Base-by-base conservation (phyloP, 2,888 invertebrate species). In the Hoplodrina ambigua region DNA sequence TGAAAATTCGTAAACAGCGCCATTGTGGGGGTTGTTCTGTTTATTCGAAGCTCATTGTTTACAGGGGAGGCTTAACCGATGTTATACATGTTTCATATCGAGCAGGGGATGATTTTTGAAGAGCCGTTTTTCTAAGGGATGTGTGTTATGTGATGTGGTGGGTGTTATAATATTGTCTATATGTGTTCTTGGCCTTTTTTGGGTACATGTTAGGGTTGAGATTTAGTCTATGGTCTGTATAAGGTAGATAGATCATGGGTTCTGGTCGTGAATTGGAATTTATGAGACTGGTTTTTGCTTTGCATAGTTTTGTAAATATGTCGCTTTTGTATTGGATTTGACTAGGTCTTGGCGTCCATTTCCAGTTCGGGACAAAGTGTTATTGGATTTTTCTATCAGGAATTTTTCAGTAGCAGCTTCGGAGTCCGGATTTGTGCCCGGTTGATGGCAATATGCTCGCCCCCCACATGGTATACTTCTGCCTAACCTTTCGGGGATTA, bases 1-100 rank as follows among this genome's bases (percentile, higher is more conserved):
- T 80, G 85, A 81, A 85, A 81, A 85, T 85, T 84, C 74, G 81
- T 85, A 85, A 85, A 85, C 85, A 85, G 57, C 66, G 33, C 56
- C 72, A 68, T 62, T 63, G 69, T 60, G 57, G 71, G 78, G 76
- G 83, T 64, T 63, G 54, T 61, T 52, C 53, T 84, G 85, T 84
- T 84, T 84, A 82, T 82, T 84, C 72, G 78, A 75, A 52, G 70
- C 78, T 69, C 80, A 80, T 73, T 84, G 85, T 84, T 82, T 82
- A 72, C 74, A 49, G 66, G 75, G 58, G 69, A 46, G 46, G 50
- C 56, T 50, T 55, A 20, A 53, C 69, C 70, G 46, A 52, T 58
- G 66, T 63, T 59, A 68, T 73, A 66, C 67, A 59, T 81, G 72
- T 83, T 70, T 74, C 81, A 83, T 76, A 74, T 76, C 80, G 10